Conservation (phyloP, 2,797 vertebrate genomes). For the Pipistrellus nathusii region DNA sequence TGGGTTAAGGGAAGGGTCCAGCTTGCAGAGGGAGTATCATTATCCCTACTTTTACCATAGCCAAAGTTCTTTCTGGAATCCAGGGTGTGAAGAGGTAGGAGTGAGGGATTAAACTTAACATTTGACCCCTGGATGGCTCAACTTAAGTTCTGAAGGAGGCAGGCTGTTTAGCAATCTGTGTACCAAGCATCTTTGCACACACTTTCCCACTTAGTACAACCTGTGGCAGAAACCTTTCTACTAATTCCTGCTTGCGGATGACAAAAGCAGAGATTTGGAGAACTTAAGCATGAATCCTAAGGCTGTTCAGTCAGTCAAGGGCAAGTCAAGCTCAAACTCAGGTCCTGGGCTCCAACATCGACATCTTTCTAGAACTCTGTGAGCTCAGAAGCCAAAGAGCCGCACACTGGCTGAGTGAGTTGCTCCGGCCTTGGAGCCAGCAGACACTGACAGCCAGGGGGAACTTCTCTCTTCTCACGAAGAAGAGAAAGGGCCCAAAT, state of each 20-base stretch:
- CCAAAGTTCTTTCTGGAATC: neutral
- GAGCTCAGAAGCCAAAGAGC: neutral
- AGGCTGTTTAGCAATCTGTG: neutral
- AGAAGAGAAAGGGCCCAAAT: neutral
- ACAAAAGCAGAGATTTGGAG: neutral
- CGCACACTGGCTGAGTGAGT: neutral
- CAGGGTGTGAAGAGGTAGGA: neutral
- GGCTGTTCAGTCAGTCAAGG: neutral
- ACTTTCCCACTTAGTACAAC: neutral
- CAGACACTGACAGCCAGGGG: neutral
- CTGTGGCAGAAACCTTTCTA: neutral
- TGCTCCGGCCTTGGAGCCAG: neutral
- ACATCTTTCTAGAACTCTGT: neutral
- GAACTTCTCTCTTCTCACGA: neutral
- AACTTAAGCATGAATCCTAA: neutral
- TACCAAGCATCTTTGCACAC: neutral
- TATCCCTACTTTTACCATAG: neutral
- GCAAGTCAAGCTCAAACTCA: neutral
- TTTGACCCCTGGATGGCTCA: neutral
- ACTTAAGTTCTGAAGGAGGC: neutral
- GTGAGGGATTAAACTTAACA: neutral
- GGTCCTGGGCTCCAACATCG: neutral
- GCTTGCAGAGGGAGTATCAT: fast-evolving
- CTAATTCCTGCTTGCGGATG: neutral
- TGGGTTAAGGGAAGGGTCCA: neutral